A percentile compares a stretch with the other conserved stretches of the same genome.
Conservation (phyloP, 2,797 vertebrate genomes). For the Coluber constrictor region DNA sequence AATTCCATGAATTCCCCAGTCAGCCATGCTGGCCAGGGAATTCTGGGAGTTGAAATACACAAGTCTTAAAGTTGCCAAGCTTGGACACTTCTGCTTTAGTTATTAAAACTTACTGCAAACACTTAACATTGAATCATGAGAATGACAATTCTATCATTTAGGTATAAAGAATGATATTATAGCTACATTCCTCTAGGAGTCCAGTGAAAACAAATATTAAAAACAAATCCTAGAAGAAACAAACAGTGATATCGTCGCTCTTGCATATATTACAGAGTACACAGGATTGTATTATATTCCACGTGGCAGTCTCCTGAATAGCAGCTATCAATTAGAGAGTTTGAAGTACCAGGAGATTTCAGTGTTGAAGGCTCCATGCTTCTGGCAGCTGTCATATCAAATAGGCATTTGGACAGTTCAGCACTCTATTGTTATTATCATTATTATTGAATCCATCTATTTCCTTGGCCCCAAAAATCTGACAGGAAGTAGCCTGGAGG, state of each 20-base stretch:
- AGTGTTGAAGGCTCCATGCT: conserved; percentile 7
- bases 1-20: background rate
- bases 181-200: background rate
- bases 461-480: background rate
- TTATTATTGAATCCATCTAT: background rate
- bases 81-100: background rate
- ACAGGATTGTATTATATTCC: background rate
- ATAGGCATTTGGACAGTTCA: background rate
- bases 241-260: background rate
- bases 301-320: background rate
- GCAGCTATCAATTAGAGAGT: background rate
- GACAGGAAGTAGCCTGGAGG: background rate
- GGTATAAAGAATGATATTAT: background rate
- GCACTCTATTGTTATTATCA: background rate
- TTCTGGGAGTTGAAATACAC: background rate
- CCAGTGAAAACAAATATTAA: background rate
- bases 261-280: background rate
- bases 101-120: background rate
- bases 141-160: background rate
- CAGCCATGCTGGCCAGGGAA: background rate
- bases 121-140: background rate
- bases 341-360: background rate
- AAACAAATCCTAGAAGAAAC: background rate
- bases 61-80: background rate
- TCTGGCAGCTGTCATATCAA: conserved; percentile 7